Conservation (phyloP, 2,113 vertebrate species). For the Anhinga anhinga region DNA sequence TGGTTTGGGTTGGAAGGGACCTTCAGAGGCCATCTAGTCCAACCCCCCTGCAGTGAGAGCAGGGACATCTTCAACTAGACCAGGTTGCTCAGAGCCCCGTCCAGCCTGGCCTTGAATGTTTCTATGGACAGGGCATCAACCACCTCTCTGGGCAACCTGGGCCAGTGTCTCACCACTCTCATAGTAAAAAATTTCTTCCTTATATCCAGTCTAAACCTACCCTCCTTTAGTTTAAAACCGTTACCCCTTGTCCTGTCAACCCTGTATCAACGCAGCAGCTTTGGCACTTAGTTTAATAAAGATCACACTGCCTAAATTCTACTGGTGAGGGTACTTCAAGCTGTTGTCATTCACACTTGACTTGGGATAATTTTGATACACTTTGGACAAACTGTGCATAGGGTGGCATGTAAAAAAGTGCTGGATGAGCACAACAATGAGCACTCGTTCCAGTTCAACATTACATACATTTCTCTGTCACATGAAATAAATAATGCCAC, state of each 20-base stretch:
- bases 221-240: no score
- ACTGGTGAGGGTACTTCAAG: neutral
- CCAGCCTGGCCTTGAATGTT: no score
- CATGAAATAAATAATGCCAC: neutral
- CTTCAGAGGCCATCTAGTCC: no score
- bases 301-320: neutral
- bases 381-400: neutral
- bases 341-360: neutral
- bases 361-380: neutral
- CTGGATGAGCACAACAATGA: neutral
- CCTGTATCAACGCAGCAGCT: neutral
- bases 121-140: no score
- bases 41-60: no score
- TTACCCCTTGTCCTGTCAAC: neutral
- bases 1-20: no score
- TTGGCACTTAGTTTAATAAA: neutral
- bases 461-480: neutral
- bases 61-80: no score
- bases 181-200: no score
- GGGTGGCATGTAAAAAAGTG: neutral
- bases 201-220: no score
- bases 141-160: no score
- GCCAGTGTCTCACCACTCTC: no score
- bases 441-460: neutral
- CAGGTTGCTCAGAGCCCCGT: no score